Evolutionary conservation across 2,113 vertebrate species (phyloP), one percentile per base, ranked within the genome.

Genomic region (Gorsachius goisagi): DNA sequence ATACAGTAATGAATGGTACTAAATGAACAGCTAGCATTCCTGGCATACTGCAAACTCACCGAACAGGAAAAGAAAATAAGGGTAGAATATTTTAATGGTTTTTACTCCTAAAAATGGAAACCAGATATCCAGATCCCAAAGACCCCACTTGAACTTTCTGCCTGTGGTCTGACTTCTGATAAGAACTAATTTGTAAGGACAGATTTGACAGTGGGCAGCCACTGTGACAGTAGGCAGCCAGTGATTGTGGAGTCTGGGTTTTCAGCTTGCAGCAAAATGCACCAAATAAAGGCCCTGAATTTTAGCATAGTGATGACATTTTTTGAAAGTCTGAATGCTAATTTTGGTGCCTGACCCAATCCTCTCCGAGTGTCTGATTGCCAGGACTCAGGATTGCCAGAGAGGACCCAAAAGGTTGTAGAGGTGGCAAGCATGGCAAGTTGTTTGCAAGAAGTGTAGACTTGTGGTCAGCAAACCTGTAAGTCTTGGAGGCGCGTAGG

Each of bases 91-190:
- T 91, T 93, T 87, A 89, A 85, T 88, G 50, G 23, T 7, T 45
- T 89, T 73, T 88, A 50, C 49, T 94, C 78, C 85, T 95, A 79
- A 93, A 93, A 91, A 73, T 83, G 92, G 90, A 91, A 97, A 91
- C 15, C 58, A 85, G 23, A 56, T 88, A 74, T 75, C 39, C 23
- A 79, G 33, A 85, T 91, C 56, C 71, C 33, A 18, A 76, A 94
- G 74, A 91, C 88, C 92, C 58, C 72, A 68, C 59, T 76, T 94
- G 88, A 96, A 93, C 94, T 91, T 95, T 82, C 62, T 76, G 45
- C 72, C 28, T 95, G 39, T 85, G 88, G 35, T 84, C 77, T 91
- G 73, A 74, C 62, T 90, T 71, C 35, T 90, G 67, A 52, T 85
- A 88, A 93, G n/a, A 90, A 52, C n/a, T 55, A 35, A 72, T 90